Base-by-base conservation (phyloP, 1,140 invertebrate genomes). In the Drosophila lacertosa region DNA sequence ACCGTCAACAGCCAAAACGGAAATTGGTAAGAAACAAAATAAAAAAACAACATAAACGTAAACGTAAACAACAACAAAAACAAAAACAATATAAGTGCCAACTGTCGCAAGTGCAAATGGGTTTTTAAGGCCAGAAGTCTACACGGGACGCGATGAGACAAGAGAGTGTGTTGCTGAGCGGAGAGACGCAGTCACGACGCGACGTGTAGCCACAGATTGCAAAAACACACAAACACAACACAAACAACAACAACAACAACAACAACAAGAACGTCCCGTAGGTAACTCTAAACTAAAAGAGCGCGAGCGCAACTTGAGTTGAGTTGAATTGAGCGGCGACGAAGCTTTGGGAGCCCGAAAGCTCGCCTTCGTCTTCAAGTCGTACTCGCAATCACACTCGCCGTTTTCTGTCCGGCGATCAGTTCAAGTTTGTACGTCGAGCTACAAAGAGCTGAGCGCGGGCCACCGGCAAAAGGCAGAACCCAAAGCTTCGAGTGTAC, bases 31-130 rank as follows among this genome's bases (percentile, higher is more conserved):
- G 77, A 86, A 71, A 64, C 67, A 37, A 73, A 73, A 37, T 37
- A 63, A 39, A 45, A 63, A 9, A 73, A 54, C 40, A 53, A 42
- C 18, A 32, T 18, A 6, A 45, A 42, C 26, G 57, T 57, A 32
- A 55, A 45, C 29, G 40, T 22, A 15, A 48, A 48, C 35, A 72
- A 44, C 32, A 65, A 57, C 48, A 71, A 64, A 18, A 63, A 63
- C 29, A 57, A 40, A 64, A 64, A 40, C 60, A 78, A 55, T 62
- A 74, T 51, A 67, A 72, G 69, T 72, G 70, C 65, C 76, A 79
- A 69, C 74, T 77, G 81, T 74, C 81, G 81, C 73, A 86, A 86
- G 81, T 86, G 81, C 82, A 81, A 86, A 86, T 80, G 81, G 67
- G 67, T 63, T 76, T 72, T 74, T 42, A 63, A 48, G 77, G 63